These are phyloP conservation scores for Eueides isabella DNA, from an alignment of 1,140 invertebrate genomes.

Conservation along the genomic window DNA sequence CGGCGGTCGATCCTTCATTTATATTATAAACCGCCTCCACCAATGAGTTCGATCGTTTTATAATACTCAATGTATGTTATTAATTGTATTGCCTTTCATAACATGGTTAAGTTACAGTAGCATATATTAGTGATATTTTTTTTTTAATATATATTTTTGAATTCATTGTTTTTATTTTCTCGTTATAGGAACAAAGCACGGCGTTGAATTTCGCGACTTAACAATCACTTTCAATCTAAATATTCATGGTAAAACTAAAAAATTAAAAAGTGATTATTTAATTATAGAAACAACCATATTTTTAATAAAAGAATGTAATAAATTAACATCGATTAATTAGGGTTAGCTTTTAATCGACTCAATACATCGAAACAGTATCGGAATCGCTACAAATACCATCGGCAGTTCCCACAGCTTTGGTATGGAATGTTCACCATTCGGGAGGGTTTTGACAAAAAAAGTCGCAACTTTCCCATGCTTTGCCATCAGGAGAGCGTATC, in stretches of 20 bases:
- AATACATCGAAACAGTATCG: constrained; percentile 54
- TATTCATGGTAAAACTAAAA: too few species aligned
- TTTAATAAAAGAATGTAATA: neutral
- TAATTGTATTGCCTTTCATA: constrained; percentile 1
- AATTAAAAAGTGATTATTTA: neutral
- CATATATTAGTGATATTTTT: neutral
- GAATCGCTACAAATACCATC: constrained; percentile 69
- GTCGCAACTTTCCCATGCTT: constrained; percentile 68
- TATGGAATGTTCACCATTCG: constrained; percentile 60
- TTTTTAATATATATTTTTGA: too few species aligned
- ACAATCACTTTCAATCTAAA: too few species aligned
- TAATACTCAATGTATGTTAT: constrained; percentile 18
- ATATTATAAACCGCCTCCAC: constrained; percentile 49
- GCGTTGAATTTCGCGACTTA: too few species aligned
- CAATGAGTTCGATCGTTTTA: constrained; percentile 49
- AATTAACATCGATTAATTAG: constrained; percentile 6
- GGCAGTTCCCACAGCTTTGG: constrained; percentile 71
- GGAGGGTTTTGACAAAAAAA: constrained; percentile 60
- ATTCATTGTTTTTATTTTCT: too few species aligned
- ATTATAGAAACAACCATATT: neutral
- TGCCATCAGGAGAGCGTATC: constrained; percentile 28
- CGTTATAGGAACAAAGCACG: too few species aligned
- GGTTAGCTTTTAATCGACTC: constrained; percentile 52
- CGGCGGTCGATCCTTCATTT: constrained; percentile 45
- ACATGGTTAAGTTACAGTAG: neutral